Base-by-base conservation (phyloP, 2,888 invertebrate genomes). In the Troides aeacus region DNA sequence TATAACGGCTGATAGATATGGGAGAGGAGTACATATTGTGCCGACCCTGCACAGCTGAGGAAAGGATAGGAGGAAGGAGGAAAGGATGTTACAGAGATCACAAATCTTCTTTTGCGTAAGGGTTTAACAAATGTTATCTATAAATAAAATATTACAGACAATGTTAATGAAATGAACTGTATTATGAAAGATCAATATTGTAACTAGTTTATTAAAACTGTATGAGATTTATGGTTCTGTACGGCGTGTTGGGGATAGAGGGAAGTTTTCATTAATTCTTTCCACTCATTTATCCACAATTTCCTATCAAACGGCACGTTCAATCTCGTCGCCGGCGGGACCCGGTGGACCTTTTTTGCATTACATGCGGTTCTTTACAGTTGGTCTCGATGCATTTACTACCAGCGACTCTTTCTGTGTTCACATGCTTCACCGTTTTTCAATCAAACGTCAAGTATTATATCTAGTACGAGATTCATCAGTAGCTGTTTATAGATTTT, bases 281-380 rank as follows among this genome's bases (percentile, higher is more conserved):
- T 75, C 75, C 75, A 75, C 75, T 75, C 77, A 75, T 78, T 78
- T 78, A 76, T 76, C 76, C 74, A 73, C 76, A 76, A 79, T 78
- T 78, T 76, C 78, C 77, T 73, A 75, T 75, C 73, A 73, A 73
- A 74, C 69, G 74, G 72, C 69, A 71, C 68, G 71, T 74, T 71
- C 68, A 68, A 74, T 72, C 70, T 65, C 70, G 70, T 68, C 70
- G 57, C 62, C 60, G 56, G 56, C 56, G 61, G 6, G 50, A 17
- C 18, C 23, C 42, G 46, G 18, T 72, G 46, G 46, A 15, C 46
- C 64, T 56, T 70, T 72, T 73, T 74, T 64, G 59, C 65, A 66
- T 72, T 64, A 72, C 71, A 63, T 71, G 66, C 61, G 62, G 53
- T 66, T 46, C 70, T 62, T 63, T 36, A 66, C 65, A 62, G 56